phyloP scores from a whole-genome alignment of 2,797 vertebrate genomes.

The Xenopus petersii region DNA sequence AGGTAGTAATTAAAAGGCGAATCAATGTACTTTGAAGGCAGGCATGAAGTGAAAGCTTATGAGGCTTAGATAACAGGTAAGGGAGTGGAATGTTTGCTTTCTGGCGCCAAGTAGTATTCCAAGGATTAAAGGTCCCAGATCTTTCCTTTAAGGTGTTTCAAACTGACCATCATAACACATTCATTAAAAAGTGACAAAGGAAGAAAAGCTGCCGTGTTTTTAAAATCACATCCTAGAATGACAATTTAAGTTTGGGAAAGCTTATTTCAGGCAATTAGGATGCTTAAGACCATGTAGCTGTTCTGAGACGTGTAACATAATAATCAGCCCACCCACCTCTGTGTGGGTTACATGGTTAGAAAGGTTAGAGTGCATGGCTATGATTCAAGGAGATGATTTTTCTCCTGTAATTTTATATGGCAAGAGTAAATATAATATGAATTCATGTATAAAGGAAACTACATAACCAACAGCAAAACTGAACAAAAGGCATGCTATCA shows the following conservation, averaged over 20 bases:
- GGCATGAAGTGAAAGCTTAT: slow-evolving; percentile 68
- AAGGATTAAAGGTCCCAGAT: slow-evolving; percentile 69
- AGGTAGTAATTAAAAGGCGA: slow-evolving; percentile 58
- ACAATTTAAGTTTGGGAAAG: slow-evolving; percentile 51
- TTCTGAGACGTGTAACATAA: slow-evolving; percentile 43
- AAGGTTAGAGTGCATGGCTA: too few species aligned
- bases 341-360: too few species aligned
- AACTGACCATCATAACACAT: slow-evolving; percentile 63
- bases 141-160: slow-evolving; percentile 68
- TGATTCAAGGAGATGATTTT: too few species aligned
- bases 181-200: slow-evolving; percentile 52
- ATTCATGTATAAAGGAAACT: too few species aligned
- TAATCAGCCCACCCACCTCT: slow-evolving; percentile 12
- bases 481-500: too few species aligned
- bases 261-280: slow-evolving; percentile 49
- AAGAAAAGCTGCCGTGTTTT: slow-evolving; percentile 47
- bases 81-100: slow-evolving; percentile 69
- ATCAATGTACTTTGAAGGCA: slow-evolving; percentile 61
- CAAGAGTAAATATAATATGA: too few species aligned
- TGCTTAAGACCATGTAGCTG: slow-evolving; percentile 46
- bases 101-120: slow-evolving; percentile 68
- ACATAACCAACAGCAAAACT: too few species aligned
- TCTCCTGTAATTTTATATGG: too few species aligned
- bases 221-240: slow-evolving; percentile 50
- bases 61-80: slow-evolving; percentile 64